A percentile compares a stretch with the other conserved stretches of the same genome.
Evolutionary conservation across 2,797 vertebrate genomes (phyloP).

Genomic region (Anas acuta): DNA sequence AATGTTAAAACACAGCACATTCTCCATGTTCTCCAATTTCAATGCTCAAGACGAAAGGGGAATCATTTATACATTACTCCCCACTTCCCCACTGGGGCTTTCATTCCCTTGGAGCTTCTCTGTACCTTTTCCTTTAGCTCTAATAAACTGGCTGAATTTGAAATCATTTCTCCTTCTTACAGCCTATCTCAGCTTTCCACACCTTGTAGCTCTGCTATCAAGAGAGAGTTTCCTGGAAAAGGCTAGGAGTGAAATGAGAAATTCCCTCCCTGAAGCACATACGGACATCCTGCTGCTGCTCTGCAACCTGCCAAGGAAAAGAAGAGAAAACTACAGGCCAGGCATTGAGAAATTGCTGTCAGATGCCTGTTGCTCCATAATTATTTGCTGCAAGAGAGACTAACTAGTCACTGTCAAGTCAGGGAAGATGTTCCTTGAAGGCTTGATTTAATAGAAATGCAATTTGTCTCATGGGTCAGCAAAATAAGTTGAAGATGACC

Average conservation of each 20-base stretch:
- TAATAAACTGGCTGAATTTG: neutral
- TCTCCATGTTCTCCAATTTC: neutral
- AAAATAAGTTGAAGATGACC: neutral
- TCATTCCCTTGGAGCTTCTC: neutral
- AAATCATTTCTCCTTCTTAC: neutral
- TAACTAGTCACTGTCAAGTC: constrained; percentile 7
- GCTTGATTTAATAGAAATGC: neutral
- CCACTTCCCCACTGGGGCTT: too few species aligned
- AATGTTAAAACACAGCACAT: neutral
- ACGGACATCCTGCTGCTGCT: neutral
- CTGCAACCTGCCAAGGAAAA: neutral
- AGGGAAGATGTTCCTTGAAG: neutral
- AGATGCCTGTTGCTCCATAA: neutral
- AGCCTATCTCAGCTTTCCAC: neutral
- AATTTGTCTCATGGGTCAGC: neutral
- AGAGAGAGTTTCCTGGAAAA: neutral
- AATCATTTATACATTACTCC: neutral
- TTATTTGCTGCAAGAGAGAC: neutral
- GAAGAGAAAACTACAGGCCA: neutral
- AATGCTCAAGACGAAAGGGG: neutral
- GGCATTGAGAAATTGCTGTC: neutral
- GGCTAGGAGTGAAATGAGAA: neutral
- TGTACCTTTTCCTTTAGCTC: neutral
- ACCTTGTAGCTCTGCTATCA: neutral
- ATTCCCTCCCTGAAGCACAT: neutral